Evolutionary conservation across 2,797 vertebrate genomes (phyloP), one percentile per base, ranked within the genome.

Genomic region (Coccyzus lansbergi): DNA sequence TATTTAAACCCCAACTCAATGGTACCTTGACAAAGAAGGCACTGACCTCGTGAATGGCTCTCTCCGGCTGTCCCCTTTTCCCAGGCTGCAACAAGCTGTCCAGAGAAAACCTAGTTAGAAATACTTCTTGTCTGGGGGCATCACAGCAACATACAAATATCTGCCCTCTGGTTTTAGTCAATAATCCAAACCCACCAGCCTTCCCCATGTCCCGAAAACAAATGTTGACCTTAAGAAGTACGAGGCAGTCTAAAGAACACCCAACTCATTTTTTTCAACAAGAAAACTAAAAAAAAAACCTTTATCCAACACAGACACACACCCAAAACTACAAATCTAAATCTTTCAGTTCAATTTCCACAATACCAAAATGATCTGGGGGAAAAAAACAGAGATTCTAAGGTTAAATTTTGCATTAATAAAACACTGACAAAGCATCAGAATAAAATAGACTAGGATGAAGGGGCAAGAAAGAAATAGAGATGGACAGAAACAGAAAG

Each of bases 261-360:
- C 95, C 97, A 79, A 97, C 80, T 72, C 28, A 81, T 51, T 60
- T 97, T n/a, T 83, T 88, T 97, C 74, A 93, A 90, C 22, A 94
- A 33, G 53, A 97, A 97, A 59, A 83, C 56, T 38, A 12, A 26
- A 98, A 98, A 83, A 98, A 97, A 96, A 98, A 98, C n/a, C 90
- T 96, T 97, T 7, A 92, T 97, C 77, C 98, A 98, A 82, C 74
- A 98, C 81, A 97, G 97, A 46, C 96, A 97, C 10, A 92, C 96
- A 46, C 94, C 96, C 26, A 97, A 97, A 76, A 94, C 93, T 83
- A 96, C 94, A 3, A 97, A 98, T 52, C 82, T 98, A 85, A 98
- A 98, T 86, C 97, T 99, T 87, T 98, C 98, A 4, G 92, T 97
- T 88, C 98, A 98, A 76, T 97, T 98, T 49, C 95, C 97, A 15